These are phyloP conservation scores for Drosophila cognata DNA, from an alignment of 2,888 invertebrate species.

Conservation along the genomic window DNA sequence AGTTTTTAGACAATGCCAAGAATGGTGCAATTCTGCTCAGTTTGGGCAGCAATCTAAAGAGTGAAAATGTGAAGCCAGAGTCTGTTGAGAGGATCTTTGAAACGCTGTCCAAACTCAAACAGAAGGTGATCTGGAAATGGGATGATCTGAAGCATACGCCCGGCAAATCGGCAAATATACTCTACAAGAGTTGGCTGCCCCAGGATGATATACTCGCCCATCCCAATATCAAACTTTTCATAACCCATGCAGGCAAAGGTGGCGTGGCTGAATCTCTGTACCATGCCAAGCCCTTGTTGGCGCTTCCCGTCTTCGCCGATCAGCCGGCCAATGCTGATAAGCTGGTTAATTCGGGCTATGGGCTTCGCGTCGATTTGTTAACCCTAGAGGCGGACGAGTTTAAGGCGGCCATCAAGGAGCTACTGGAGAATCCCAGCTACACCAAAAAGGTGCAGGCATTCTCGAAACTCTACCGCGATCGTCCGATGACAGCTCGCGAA, in stretches of 20 bases:
- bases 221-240: conserved; percentile 87
- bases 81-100: conserved; percentile 86
- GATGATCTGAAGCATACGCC: conserved; percentile 86
- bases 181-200: conserved; percentile 88
- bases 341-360: conserved; percentile 73
- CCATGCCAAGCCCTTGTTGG: conserved; percentile 86
- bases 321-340: conserved; percentile 78
- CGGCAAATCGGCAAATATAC: conserved; percentile 84
- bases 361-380: conserved; percentile 62
- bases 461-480: conserved; percentile 86
- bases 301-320: conserved; percentile 82
- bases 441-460: conserved; percentile 82
- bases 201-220: conserved; percentile 89
- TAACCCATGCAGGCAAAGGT: conserved; percentile 89
- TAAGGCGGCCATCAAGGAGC: conserved; percentile 63
- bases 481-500: conserved; percentile 86
- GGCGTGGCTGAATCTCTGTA: conserved; percentile 88
- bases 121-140: conserved; percentile 90
- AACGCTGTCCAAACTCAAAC: conserved; percentile 87
- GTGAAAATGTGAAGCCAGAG: conserved; percentile 85
- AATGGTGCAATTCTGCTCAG: conserved; percentile 86
- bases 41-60: conserved; percentile 84
- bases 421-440: conserved; percentile 76
- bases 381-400: conserved; percentile 60
- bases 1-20: conserved; percentile 80